Conservation (phyloP, 64 coral and sea anemone species). For the Montipora foliosa region DNA sequence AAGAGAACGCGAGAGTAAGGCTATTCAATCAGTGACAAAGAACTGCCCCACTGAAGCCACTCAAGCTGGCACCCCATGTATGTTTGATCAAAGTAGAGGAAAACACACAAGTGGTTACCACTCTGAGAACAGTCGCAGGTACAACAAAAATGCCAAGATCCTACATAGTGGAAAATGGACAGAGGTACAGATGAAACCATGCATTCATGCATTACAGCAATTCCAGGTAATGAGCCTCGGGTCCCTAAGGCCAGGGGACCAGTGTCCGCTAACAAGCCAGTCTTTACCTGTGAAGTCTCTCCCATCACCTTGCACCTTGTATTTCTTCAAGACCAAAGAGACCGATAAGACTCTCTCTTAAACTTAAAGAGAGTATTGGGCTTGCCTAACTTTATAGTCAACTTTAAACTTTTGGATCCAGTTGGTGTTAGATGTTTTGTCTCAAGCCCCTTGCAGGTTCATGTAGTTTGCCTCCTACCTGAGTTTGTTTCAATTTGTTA, state of each 20-base stretch:
- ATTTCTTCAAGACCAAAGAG: not conserved
- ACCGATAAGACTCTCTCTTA: not conserved
- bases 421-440: no score
- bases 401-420: no score
- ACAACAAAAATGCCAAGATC: conserved; percentile 47
- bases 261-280: no score
- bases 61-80: conserved; percentile 40
- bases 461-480: no score
- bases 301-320: not conserved
- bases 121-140: conserved; percentile 1
- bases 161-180: conserved; percentile 48
- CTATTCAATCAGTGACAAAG: conserved; percentile 17
- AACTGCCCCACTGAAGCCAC: not conserved
- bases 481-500: no score
- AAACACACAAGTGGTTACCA: not conserved
- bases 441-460: no score
- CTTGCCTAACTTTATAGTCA: no score
- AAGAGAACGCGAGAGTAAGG: conserved; percentile 6
- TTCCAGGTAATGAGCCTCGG: not conserved
- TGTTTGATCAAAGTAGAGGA: conserved; percentile 14
- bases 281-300: not conserved
- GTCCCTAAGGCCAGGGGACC: not conserved
- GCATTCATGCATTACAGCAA: conserved; percentile 30
- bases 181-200: conserved; percentile 23
- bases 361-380: not conserved